These are phyloP conservation scores for Semaprochilodus insignis DNA, from an alignment of 2,797 vertebrate species.

Conservation along the genomic window DNA sequence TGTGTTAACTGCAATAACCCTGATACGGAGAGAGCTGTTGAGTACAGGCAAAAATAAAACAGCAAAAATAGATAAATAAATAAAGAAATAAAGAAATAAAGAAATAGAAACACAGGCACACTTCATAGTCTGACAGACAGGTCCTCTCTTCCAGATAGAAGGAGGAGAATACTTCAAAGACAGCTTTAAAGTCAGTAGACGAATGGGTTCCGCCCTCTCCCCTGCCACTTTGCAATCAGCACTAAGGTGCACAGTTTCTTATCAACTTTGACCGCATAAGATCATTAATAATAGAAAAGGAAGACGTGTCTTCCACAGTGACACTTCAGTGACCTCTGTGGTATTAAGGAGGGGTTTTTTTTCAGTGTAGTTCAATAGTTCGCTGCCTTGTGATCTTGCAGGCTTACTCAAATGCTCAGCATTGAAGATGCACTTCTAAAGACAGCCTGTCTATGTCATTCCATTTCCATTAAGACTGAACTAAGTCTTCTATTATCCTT, in stretches of 20 bases:
- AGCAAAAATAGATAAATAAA: not conserved
- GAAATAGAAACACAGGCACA: not conserved
- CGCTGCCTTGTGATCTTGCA: conserved; percentile 13
- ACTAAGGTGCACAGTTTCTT: conserved; percentile 16
- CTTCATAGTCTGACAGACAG: not conserved
- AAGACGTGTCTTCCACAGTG: not conserved
- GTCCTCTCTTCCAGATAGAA: not conserved
- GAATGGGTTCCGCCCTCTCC: not conserved
- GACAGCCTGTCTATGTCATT: not conserved
- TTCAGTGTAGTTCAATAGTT: conserved; percentile 35
- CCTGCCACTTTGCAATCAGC: not conserved
- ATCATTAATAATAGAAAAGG: conserved; percentile 10
- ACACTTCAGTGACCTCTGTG: conserved; percentile 34
- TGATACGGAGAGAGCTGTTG: no score
- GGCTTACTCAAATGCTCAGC: not conserved
- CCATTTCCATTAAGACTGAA: not conserved
- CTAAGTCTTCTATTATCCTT: conserved; percentile 17
- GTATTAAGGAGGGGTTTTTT: conserved; percentile 7
- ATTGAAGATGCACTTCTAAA: not conserved
- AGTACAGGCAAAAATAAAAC: not conserved
- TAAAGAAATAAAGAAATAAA: not conserved
- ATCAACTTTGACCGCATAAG: not conserved
- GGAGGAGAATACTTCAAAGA: conserved; percentile 46
- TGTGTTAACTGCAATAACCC: no score
- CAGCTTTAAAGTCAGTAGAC: conserved; percentile 7